A percentile compares a stretch with the other conserved stretches of the same genome.
Conservation (phyloP, 53 echinoderm and acorn worm species). For the Astropecten irregularis region DNA sequence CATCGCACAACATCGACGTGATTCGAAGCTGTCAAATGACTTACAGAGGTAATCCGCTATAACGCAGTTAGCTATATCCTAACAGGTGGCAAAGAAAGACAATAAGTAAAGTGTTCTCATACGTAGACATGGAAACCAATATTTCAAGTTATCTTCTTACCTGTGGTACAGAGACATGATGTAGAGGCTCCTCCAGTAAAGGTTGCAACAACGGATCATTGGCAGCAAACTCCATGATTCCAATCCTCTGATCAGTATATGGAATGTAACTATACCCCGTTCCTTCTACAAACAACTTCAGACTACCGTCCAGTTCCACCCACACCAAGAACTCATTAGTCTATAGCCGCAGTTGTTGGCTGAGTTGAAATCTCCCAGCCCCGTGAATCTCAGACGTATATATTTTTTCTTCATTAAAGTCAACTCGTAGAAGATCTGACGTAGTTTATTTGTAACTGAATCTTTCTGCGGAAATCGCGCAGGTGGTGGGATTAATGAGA, state of each 20-base stretch:
- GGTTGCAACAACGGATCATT: constrained; percentile 33
- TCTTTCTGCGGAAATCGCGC: constrained; percentile 33
- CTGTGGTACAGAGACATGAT: not conserved
- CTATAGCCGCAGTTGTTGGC: not conserved
- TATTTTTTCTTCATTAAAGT: not conserved
- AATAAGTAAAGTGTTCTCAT: no score
- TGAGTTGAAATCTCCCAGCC: no score
- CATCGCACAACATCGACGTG: no score
- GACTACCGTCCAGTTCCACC: not conserved
- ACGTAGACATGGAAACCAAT: no score
- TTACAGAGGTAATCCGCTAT: no score
- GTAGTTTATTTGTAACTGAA: constrained; percentile 26
- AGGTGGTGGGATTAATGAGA: constrained; percentile 17
- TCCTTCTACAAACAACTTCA: no score
- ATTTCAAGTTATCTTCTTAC: no score
- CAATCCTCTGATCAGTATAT: no score
- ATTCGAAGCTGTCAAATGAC: no score
- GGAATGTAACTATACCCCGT: no score
- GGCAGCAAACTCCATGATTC: constrained; percentile 22
- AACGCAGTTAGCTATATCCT: no score
- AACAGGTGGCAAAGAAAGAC: no score
- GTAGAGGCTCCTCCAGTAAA: not conserved
- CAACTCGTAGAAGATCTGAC: not conserved
- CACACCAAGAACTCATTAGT: not conserved
- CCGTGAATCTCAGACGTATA: not conserved